Conservation (phyloP, 2,888 invertebrate species). For the Entomobrya multifasciata region DNA sequence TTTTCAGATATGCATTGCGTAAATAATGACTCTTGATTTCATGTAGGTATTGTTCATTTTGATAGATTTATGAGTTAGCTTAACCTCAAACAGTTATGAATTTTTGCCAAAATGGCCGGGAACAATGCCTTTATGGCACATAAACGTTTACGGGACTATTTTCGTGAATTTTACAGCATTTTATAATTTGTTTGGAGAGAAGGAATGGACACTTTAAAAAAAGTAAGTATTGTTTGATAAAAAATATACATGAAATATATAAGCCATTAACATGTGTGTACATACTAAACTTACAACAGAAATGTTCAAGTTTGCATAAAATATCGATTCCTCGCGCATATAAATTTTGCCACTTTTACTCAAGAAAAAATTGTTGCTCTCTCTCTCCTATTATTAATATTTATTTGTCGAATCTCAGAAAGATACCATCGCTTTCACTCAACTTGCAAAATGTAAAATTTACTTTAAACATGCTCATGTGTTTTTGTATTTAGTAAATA, state of each 20-base stretch:
- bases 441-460: constrained; percentile 2
- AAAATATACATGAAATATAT: too few relatives aligned
- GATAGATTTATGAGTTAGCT: constrained; percentile 49
- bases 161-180: not conserved
- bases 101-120: constrained; percentile 28
- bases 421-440: not conserved
- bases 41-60: not conserved
- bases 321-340: too few relatives aligned
- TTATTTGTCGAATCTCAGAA: too few relatives aligned
- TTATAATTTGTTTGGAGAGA: not conserved
- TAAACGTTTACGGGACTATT: not conserved
- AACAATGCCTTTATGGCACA: not conserved
- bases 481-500: constrained; percentile 11
- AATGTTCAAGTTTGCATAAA: too few relatives aligned
- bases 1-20: not conserved
- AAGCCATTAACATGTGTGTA: too few relatives aligned
- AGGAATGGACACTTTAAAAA: constrained; percentile 27
- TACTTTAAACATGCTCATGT: constrained; percentile 25
- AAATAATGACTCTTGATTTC: not conserved
- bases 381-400: too few relatives aligned
- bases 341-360: too few relatives aligned
- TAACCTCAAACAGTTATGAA: constrained; percentile 13
- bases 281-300: too few relatives aligned
- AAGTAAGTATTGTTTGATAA: constrained; percentile 40
- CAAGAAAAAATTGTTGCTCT: too few relatives aligned